A percentile compares a stretch with the other conserved stretches of the same genome.
phyloP scores from a whole-genome alignment of 2,888 invertebrate genomes.

The Drosophila peninsularis region DNA sequence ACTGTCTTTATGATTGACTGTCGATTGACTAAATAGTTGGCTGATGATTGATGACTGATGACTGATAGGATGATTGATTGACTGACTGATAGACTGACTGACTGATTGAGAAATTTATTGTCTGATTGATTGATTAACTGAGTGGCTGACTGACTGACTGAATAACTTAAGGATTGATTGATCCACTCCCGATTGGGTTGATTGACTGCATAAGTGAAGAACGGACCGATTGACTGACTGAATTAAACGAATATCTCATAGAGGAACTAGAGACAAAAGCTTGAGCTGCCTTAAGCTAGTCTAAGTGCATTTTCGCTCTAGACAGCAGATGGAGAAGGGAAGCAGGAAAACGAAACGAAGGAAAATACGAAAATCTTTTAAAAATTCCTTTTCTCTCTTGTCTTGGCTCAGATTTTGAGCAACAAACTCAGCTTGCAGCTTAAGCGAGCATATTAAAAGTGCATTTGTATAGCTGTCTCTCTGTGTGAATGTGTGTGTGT shows the following conservation, averaged over 20 bases:
- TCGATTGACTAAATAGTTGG: not conserved
- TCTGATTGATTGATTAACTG: not conserved
- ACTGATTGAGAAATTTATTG: too few relatives aligned
- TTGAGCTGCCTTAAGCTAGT: not conserved
- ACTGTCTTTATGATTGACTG: too few relatives aligned
- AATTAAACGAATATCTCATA: too few relatives aligned
- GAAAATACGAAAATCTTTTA: not conserved
- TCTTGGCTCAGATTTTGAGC: not conserved
- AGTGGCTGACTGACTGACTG: not conserved
- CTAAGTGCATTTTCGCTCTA: not conserved
- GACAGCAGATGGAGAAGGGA: not conserved
- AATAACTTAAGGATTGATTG: too few relatives aligned
- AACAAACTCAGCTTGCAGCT: conserved; percentile 2
- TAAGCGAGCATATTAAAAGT: conserved; percentile 23
- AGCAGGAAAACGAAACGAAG: not conserved
- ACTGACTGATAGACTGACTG: not conserved
- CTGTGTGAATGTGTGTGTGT: not conserved
- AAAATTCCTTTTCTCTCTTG: not conserved
- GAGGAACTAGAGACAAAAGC: not conserved
- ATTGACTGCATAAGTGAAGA: too few relatives aligned
- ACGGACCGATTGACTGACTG: not conserved
- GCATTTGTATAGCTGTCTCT: conserved; percentile 19
- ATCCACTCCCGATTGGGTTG: too few relatives aligned
- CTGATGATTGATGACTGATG: too few relatives aligned
- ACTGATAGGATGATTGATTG: not conserved